Base-by-base conservation (phyloP, 2,888 invertebrate species). In the Drosophila percnosoma region DNA sequence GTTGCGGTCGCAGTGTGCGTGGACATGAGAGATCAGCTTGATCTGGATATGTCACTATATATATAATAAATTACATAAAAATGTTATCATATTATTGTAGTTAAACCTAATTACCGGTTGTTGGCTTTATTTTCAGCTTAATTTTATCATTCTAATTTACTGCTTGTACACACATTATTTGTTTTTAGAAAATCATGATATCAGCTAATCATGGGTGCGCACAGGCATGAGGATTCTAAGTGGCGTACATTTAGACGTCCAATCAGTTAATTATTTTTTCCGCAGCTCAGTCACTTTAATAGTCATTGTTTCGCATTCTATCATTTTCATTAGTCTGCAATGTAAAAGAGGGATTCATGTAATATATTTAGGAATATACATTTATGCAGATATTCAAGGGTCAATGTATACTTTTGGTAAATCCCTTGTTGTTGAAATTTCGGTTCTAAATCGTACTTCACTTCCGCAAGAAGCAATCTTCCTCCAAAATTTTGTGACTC, bases 1-100 rank as follows among this genome's bases (percentile, higher is more conserved):
- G n/a, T n/a, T n/a, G n/a, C n/a, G n/a, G n/a, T n/a, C n/a, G n/a
- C n/a, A n/a, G n/a, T n/a, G n/a, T n/a, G n/a, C n/a, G n/a, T n/a
- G n/a, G n/a, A n/a, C n/a, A n/a, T n/a, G n/a, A n/a, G n/a, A n/a
- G n/a, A n/a, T n/a, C n/a, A n/a, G n/a, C n/a, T n/a, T n/a, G n/a
- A n/a, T n/a, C n/a, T n/a, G n/a, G n/a, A n/a, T n/a, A n/a, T n/a
- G n/a, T n/a, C n/a, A n/a, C n/a, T n/a, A n/a, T n/a, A n/a, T n/a
- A n/a, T n/a, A n/a, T n/a, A n/a, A n/a, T n/a, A 91, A 90, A 90
- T 91, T 91, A 91, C 89, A 89, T 91, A 91, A 88, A 91, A 91
- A 90, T 90, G 77, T 78, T 89, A 87, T 82, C 73, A 72, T 79
- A 79, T 68, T 80, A 73, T 80, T 76, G 76, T 84, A 68, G 69